Conservation (phyloP, 1,140 invertebrate genomes). For the Protaetia brevitarsis region DNA sequence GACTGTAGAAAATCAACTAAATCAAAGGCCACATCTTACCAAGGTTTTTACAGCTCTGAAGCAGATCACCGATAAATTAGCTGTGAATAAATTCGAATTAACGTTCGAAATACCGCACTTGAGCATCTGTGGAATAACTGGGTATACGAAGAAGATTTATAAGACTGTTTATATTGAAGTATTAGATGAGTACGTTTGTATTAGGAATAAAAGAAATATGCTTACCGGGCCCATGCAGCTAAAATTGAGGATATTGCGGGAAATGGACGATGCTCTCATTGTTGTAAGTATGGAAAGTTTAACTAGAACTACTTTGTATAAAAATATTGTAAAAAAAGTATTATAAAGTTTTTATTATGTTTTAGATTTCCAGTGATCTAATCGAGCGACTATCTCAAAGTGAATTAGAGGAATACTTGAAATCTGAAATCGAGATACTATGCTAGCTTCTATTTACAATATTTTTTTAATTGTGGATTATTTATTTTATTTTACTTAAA, state of each 20-base stretch:
- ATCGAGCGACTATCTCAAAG: neutral
- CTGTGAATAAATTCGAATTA: constrained; percentile 34
- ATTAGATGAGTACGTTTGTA: constrained; percentile 40
- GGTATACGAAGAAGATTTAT: constrained; percentile 40
- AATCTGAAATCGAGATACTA: constrained; percentile 37
- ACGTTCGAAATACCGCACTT: constrained; percentile 42
- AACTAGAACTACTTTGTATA: neutral
- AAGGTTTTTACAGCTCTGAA: constrained; percentile 37
- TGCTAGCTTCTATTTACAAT: neutral
- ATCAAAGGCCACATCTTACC: constrained; percentile 35
- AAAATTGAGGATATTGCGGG: constrained; percentile 42
- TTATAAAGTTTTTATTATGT: neutral
- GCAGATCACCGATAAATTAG: constrained; percentile 18
- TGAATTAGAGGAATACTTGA: constrained; percentile 36
- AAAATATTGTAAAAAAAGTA: neutral
- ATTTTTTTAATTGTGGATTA: too few relatives aligned
- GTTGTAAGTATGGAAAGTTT: constrained; percentile 35
- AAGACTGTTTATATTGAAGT: constrained; percentile 44
- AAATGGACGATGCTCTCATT: constrained; percentile 38
- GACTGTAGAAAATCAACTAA: constrained; percentile 33
- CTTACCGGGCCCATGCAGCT: constrained; percentile 43
- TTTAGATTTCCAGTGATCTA: neutral
- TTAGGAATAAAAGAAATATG: constrained; percentile 39
- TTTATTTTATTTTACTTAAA: too few relatives aligned
- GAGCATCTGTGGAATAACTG: constrained; percentile 45